phyloP scores from a whole-genome alignment of 53 echinoderm and acorn worm genomes.

The Echinometra lucunter region DNA sequence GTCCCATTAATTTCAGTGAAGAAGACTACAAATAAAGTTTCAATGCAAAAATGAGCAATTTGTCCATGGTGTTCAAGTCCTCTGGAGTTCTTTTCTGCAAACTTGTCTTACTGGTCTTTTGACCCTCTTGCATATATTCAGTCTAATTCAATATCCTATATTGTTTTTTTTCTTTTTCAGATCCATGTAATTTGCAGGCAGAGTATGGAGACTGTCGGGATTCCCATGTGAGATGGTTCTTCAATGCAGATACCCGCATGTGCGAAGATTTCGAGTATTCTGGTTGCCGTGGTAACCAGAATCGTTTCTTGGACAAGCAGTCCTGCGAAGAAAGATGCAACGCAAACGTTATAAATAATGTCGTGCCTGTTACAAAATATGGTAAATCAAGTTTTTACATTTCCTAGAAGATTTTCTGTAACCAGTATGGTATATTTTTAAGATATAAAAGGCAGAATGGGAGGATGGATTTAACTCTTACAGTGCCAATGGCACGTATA shows the following conservation, averaged over 20 bases:
- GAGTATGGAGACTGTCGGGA: conserved; percentile 83
- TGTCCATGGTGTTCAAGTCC: too few relatives aligned
- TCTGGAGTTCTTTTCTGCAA: too few relatives aligned
- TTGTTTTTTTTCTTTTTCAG: conserved; percentile 66
- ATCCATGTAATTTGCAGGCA: conserved; percentile 82
- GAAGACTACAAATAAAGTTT: too few relatives aligned
- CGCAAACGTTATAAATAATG: conserved; percentile 13
- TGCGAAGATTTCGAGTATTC: conserved; percentile 91
- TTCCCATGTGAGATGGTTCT: conserved; percentile 76
- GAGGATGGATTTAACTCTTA: background rate
- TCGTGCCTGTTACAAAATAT: conserved; percentile 35
- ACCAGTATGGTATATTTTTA: background rate
- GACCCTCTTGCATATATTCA: too few relatives aligned
- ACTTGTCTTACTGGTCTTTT: background rate
- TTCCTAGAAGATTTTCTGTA: background rate
- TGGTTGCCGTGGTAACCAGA: conserved; percentile 96
- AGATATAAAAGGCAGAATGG: background rate
- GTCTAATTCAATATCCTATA: background rate
- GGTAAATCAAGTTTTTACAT: background rate
- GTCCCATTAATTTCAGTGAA: too few relatives aligned
- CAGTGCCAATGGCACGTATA: too few relatives aligned
- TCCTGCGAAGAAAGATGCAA: conserved; percentile 64
- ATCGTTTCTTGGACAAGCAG: conserved; percentile 71
- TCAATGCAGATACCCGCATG: conserved; percentile 73
- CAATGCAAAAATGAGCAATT: too few relatives aligned